Evolutionary conservation across 2,797 vertebrate species (phyloP), one percentile per base, ranked within the genome.

Genomic region (Gallinago solitaria): DNA sequence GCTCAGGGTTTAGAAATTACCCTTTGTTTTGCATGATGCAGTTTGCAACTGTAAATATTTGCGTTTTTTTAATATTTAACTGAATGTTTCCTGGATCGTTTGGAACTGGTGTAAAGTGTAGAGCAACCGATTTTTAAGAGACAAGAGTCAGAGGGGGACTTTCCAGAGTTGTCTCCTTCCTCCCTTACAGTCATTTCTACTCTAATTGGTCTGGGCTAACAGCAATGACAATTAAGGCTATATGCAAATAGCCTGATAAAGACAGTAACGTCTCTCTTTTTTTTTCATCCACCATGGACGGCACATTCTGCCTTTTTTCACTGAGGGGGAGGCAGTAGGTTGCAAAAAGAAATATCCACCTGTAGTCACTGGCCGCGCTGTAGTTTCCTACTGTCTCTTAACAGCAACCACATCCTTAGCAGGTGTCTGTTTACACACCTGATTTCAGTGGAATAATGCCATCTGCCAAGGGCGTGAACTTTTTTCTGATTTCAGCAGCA

Each of bases 181-280:
- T 97, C 93, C 77, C 89, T 97, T 94, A 96, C 96, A 97, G 97
- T 97, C 97, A 97, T 97, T 97, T 97, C 96, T 95, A 73, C 71
- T 95, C 95, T 93, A 83, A 96, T 97, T 95, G 95, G 94, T 95
- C 95, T 96, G 90, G 95, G 95, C 88, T 94, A 89, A 96, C 93
- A 95, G 87, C 76, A 96, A 69, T 95, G 94, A 93, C 95, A 97
- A 94, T 97, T 96, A 97, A 93, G 86, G 91, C 73, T 87, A 4
- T 96, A 96, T 97, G 97, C 97, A 97, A 97, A 97, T 97, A 93
- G 84, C 80, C 75, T 60, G 80, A 96, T 85, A 70, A 94, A 96
- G 91, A 93, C 85, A 81, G 85, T 94, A 95, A 93, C 89, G 88
- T 96, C 86, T 97, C 65, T 93, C 56, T 83, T 84, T 96, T 37